Conservation (phyloP, 2,797 vertebrate genomes). For the Helarctos malayanus region DNA sequence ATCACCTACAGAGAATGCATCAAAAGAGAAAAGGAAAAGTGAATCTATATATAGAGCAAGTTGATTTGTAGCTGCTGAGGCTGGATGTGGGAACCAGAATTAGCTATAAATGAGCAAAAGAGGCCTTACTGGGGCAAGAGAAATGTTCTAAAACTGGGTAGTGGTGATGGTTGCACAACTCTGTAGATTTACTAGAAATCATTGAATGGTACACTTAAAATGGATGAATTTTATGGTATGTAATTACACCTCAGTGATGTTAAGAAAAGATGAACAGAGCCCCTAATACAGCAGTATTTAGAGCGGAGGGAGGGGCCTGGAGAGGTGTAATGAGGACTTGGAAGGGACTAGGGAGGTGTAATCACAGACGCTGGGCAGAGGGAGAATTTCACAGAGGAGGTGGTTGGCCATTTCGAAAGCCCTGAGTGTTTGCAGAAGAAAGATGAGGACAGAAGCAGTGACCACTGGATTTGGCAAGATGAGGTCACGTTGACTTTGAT, state of each 20-base stretch:
- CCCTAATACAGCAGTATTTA: neutral
- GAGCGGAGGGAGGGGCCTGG: neutral
- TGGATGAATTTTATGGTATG: neutral
- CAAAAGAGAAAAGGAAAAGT: neutral
- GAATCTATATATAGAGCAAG: neutral
- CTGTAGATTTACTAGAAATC: neutral
- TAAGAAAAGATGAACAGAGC: neutral
- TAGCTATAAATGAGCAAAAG: neutral
- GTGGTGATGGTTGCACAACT: neutral
- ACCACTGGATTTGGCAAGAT: neutral
- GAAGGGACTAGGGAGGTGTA: neutral
- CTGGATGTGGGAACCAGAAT: neutral
- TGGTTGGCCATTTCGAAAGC: neutral
- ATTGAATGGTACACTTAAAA: neutral
- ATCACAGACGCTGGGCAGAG: neutral
- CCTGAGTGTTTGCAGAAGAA: neutral
- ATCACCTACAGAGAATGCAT: neutral
- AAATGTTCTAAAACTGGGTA: neutral
- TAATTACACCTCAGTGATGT: neutral
- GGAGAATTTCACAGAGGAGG: neutral
- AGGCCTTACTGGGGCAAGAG: neutral
- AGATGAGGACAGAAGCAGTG: neutral
- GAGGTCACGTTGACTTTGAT: neutral
- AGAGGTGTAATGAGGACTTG: neutral
- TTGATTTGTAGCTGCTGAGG: neutral